Evolutionary conservation across 2,113 vertebrate species (phyloP).

Genomic region (Nycticebus coucang): DNA sequence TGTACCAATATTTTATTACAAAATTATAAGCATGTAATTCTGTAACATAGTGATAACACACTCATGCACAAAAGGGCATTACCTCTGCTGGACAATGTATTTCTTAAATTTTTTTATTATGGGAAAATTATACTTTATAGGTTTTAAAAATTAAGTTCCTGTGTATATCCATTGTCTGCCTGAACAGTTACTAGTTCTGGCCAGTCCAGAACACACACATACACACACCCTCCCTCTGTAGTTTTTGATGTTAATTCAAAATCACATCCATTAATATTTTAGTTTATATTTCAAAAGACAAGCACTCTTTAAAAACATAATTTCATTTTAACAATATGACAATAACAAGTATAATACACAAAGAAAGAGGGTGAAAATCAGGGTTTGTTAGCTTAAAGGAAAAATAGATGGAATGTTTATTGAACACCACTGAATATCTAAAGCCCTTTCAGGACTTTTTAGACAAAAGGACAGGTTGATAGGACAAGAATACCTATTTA

Average conservation of each 20-base stretch:
- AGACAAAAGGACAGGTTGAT: neutral
- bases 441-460: neutral
- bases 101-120: conserved; percentile 15
- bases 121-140: neutral
- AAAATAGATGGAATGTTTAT: no score
- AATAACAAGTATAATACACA: neutral
- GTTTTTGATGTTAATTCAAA: neutral
- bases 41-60: no score
- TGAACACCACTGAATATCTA: neutral
- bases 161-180: neutral
- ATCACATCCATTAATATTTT: neutral
- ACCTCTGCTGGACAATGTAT: neutral
- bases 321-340: conserved; percentile 29
- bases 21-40: no score
- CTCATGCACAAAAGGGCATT: no score
- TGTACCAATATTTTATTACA: no score
- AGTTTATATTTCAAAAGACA: conserved; percentile 34
- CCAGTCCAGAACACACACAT: neutral
- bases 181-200: neutral
- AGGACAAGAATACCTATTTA: neutral
- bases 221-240: neutral
- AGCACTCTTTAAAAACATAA: conserved; percentile 3
- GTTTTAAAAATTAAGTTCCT: conserved; percentile 7
- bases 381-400: neutral
- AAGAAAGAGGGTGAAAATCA: conserved; percentile 11